Evolutionary conservation across 2,113 vertebrate species (phyloP), one percentile per base, ranked within the genome.

Genomic region (Percina caprodes): DNA sequence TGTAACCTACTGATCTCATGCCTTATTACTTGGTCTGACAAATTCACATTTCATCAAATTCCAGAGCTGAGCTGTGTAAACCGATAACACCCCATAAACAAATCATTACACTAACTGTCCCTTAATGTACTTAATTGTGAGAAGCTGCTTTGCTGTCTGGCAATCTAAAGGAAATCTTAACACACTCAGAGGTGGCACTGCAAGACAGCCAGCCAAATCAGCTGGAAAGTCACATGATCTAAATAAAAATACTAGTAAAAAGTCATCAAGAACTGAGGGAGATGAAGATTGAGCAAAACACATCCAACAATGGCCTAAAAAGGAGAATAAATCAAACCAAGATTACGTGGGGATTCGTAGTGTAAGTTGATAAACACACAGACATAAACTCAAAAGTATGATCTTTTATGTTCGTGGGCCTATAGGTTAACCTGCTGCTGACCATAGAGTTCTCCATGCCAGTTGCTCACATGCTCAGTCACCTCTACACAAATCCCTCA

Each of bases 41-140:
- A 35, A 35, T 35, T 35, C 33, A 35, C 6, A 35, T 49, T 46
- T 23, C 9, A 23, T 35, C 19, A n/a, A 67, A 42, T 26, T 63
- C 23, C 10, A 61, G 65, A 72, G 66, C 67, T 76, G 59, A 26
- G 75, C 69, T 59, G 65, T 60, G 54, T 48, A 30, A 75, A 63
- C 3, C 45, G 87, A 79, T 75, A 72, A 69, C 23, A 24, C 24
- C 68, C 54, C 60, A 66, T 72, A 90, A 91, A 91, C 80, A 89
- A 88, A 80, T 42, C 81, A 79, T 86, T 84, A 77, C 74, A 65
- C n/a, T 56, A 80, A 75, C 39, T 54, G 24, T 67, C 49, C 77
- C 70, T 63, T 86, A 84, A 91, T 74, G 70, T n/a, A n/a, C n/a
- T n/a, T n/a, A n/a, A n/a, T 72, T 61, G 78, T 49, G 71, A 77